These are phyloP conservation scores for Pseudococcus longispinus DNA, from an alignment of 2,888 invertebrate species.

Conservation along the genomic window DNA sequence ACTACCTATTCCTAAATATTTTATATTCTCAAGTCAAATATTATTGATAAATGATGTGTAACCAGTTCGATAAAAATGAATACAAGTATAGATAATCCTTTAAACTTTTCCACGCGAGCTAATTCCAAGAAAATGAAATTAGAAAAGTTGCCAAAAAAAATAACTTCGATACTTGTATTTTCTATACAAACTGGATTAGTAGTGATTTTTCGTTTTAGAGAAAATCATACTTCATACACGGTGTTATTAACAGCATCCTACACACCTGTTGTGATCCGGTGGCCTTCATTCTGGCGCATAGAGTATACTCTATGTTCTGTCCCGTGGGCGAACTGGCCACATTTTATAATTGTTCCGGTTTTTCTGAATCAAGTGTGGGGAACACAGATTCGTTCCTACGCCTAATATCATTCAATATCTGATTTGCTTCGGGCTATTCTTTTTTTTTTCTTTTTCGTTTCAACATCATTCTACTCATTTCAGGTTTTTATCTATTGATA, in stretches of 20 bases:
- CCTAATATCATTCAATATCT: slow-evolving; percentile 52
- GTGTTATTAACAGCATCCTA: slow-evolving; percentile 28
- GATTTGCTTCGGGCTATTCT: slow-evolving; percentile 39
- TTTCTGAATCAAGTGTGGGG: slow-evolving; percentile 50
- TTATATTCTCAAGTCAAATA: background rate
- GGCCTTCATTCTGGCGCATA: slow-evolving; percentile 48
- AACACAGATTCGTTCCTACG: slow-evolving; percentile 51
- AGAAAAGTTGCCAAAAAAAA: slow-evolving; percentile 34
- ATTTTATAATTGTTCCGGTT: slow-evolving; percentile 54
- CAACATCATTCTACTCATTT: slow-evolving; percentile 39
- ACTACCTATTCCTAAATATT: background rate
- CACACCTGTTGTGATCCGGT: slow-evolving; percentile 51
- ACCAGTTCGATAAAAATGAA: background rate
- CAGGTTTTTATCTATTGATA: slow-evolving; percentile 42
- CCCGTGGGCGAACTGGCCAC: slow-evolving; percentile 52
- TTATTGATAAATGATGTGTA: background rate
- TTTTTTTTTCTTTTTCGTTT: slow-evolving; percentile 15
- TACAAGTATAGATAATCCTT: background rate
- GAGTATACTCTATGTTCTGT: background rate
- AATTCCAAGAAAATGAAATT: background rate
- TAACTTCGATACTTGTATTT: background rate
- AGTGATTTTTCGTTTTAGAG: slow-evolving; percentile 23
- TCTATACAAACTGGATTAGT: background rate
- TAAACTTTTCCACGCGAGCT: background rate
- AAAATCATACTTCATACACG: slow-evolving; percentile 25